Evolutionary conservation across 1,140 invertebrate genomes (phyloP), one percentile per base, ranked within the genome.

Genomic region (Sarcophaga bullata): DNA sequence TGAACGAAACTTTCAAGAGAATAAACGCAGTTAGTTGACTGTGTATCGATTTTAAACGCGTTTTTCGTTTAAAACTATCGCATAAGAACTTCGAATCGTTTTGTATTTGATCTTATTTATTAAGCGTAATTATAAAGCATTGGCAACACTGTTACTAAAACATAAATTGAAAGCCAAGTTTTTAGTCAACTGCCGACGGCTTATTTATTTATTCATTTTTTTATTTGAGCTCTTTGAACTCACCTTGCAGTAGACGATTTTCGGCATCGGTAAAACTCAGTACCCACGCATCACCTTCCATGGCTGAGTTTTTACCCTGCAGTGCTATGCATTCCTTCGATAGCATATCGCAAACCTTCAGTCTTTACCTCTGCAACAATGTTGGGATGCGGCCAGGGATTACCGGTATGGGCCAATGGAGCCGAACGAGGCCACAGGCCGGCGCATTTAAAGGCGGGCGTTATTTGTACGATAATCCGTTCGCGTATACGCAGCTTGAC

Each of bases 251-350:
- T 15, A 98, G 92, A 72, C 96, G 91, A 86, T 96, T 95, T 90
- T 98, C 97, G 1, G 97, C 97, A 85, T 97, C 96, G 68, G 93
- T 93, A 91, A 98, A 98, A 9, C 94, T 96, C 85, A 98, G 91
- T 8, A 97, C 95, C 97, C 97, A 98, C 11, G 97, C 97, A 89
- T 98, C 97, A 7, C 97, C 97, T 91, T 98, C 97, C 93, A 98
- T 97, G 6, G 96, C 95, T 0, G 95, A 95, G 87, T 97, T 96
- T 89, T 97, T 97, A 80, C 96, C 96, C 88, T 95, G 94, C 83
- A 95, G 91, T 0, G 93, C 92, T 6, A 95, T 92, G 86, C 94
- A 94, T 91, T 98, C 97, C 90, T 97, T 97, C 83, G 95, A 97
- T 9, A 98, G 90, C 83, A 98, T 92, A 88, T 98, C 96, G 89